phyloP scores from a whole-genome alignment of 1,140 invertebrate species.

The Metaphire vulgaris region DNA sequence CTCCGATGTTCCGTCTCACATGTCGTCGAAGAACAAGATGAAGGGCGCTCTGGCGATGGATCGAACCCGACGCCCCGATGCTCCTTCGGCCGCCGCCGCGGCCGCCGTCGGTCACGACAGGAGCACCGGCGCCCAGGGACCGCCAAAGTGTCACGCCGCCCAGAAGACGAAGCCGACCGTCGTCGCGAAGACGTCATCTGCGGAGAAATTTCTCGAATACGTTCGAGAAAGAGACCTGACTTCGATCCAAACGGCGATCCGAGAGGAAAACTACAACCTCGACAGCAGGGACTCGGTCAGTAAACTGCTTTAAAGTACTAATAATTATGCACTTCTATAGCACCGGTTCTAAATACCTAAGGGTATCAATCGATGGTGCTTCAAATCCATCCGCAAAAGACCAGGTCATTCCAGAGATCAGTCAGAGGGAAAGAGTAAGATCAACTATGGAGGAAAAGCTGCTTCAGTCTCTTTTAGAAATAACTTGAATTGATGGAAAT shows the following conservation, averaged over 20 bases:
- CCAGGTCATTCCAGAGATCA: too few relatives aligned
- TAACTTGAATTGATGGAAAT: too few relatives aligned
- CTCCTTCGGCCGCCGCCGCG: too few relatives aligned
- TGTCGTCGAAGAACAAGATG: background rate
- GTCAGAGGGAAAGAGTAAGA: too few relatives aligned
- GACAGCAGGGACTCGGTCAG: background rate
- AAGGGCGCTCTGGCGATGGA: background rate
- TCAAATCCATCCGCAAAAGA: too few relatives aligned
- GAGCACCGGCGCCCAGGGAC: background rate
- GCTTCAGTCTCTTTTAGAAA: too few relatives aligned
- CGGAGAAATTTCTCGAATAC: background rate
- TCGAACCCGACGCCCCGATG: background rate
- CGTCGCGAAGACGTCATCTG: background rate
- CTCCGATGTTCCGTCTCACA: background rate
- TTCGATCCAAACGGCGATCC: background rate
- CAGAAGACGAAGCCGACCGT: background rate
- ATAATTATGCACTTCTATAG: too few relatives aligned
- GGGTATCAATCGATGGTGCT: too few relatives aligned
- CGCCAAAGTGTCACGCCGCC: background rate
- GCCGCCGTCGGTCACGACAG: too few relatives aligned
- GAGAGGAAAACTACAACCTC: background rate
- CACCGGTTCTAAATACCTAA: too few relatives aligned
- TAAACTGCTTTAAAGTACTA: too few relatives aligned
- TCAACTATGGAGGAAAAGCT: too few relatives aligned
- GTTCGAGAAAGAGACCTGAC: background rate